phyloP scores from a whole-genome alignment of 2,797 vertebrate species.

The Sebastes miniatus region DNA sequence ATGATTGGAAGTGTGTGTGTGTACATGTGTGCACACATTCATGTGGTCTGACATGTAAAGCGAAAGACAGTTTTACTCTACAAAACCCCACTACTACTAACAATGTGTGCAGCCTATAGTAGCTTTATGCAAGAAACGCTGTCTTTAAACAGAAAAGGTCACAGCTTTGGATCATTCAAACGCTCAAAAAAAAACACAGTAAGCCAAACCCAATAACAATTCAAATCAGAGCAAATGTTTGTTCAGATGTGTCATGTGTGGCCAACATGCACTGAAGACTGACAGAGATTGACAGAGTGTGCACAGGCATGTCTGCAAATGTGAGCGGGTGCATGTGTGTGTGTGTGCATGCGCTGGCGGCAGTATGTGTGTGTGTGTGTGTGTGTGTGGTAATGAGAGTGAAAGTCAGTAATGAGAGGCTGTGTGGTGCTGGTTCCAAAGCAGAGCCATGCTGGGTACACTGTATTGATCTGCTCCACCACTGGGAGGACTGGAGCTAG shows the following conservation, averaged over 20 bases:
- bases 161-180: neutral
- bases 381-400: constrained; percentile 52
- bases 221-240: constrained; percentile 43
- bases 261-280: neutral
- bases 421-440: constrained; percentile 54
- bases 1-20: constrained; percentile 23
- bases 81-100: neutral
- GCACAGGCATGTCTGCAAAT: constrained; percentile 13
- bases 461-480: constrained; percentile 73
- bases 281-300: constrained; percentile 21
- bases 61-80: constrained; percentile 4
- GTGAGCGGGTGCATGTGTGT: neutral
- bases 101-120: neutral
- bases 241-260: constrained; percentile 27
- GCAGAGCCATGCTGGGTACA: constrained; percentile 61
- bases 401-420: constrained; percentile 65
- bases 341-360: neutral
- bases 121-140: neutral
- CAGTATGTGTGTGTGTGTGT: constrained; percentile 8
- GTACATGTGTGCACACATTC: neutral
- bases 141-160: constrained; percentile 9
- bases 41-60: constrained; percentile 15
- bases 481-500: constrained; percentile 67
- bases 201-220: neutral
- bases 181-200: constrained; percentile 5